Evolutionary conservation across 2,113 vertebrate genomes (phyloP).

Genomic region (Hyla sarda): DNA sequence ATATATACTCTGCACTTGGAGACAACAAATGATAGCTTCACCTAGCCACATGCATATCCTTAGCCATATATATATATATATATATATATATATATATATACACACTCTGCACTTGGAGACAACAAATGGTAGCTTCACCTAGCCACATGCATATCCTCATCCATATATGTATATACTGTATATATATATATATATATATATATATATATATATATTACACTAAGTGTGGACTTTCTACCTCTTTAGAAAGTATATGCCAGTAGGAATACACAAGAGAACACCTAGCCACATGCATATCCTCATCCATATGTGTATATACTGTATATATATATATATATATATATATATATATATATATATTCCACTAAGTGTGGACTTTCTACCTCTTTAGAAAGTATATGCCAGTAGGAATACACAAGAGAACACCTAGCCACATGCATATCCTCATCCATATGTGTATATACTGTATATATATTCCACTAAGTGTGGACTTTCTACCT

Average conservation of each 20-base stretch:
- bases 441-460: too few relatives aligned
- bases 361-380: too few relatives aligned
- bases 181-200: conserved; percentile 10
- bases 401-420: background rate
- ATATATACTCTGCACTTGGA: conserved; percentile 58
- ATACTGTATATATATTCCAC: too few relatives aligned
- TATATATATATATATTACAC: too few relatives aligned
- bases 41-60: background rate
- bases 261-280: background rate
- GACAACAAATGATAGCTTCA: conserved; percentile 41
- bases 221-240: background rate
- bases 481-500: background rate
- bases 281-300: too few relatives aligned
- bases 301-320: too few relatives aligned
- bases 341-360: background rate
- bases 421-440: too few relatives aligned
- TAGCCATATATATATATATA: too few relatives aligned
- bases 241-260: background rate
- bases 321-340: background rate
- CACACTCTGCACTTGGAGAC: background rate
- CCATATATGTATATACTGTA: too few relatives aligned
- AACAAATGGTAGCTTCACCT: too few relatives aligned
- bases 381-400: background rate
- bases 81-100: background rate
- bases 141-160: too few relatives aligned